Evolutionary conservation across 2,888 invertebrate genomes (phyloP).

Genomic region (Mystacides longicornis): DNA sequence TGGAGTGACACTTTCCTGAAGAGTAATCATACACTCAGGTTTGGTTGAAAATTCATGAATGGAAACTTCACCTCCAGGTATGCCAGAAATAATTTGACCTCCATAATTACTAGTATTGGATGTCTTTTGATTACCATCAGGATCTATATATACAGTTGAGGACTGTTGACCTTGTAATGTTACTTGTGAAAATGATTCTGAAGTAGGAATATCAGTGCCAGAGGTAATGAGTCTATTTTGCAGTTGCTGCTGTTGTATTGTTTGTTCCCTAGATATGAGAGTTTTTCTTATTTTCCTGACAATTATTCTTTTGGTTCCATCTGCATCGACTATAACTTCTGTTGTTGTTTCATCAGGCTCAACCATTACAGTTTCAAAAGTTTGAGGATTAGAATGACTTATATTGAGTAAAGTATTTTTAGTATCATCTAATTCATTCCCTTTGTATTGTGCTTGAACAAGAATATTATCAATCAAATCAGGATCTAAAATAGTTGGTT

Average conservation of each 20-base stretch:
- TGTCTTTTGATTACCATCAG: conserved; percentile 56
- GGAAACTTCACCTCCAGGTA: conserved; percentile 56
- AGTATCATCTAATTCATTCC: conserved; percentile 38
- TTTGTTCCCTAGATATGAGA: conserved; percentile 58
- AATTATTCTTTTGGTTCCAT: conserved; percentile 73
- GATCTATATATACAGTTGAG: conserved; percentile 49
- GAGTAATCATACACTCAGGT: conserved; percentile 51
- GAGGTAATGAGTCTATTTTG: conserved; percentile 50
- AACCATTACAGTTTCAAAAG: conserved; percentile 73
- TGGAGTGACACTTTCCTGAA: conserved; percentile 50
- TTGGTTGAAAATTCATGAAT: conserved; percentile 59
- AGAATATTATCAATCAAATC: conserved; percentile 55
- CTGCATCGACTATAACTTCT: conserved; percentile 71
- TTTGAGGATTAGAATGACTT: conserved; percentile 62
- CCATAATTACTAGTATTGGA: conserved; percentile 57
- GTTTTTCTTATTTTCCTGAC: conserved; percentile 66
- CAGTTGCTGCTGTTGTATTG: conserved; percentile 53
- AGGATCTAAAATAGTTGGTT: conserved; percentile 46
- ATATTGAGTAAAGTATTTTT: conserved; percentile 64
- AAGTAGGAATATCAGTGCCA: conserved; percentile 50
- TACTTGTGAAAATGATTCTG: conserved; percentile 60
- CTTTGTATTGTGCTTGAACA: conserved; percentile 66
- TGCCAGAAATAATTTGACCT: conserved; percentile 54
- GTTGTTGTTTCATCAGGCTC: conserved; percentile 80
- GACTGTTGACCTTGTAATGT: conserved; percentile 59